Conservation (phyloP, 2,113 vertebrate species). For the Amazona guildingii region DNA sequence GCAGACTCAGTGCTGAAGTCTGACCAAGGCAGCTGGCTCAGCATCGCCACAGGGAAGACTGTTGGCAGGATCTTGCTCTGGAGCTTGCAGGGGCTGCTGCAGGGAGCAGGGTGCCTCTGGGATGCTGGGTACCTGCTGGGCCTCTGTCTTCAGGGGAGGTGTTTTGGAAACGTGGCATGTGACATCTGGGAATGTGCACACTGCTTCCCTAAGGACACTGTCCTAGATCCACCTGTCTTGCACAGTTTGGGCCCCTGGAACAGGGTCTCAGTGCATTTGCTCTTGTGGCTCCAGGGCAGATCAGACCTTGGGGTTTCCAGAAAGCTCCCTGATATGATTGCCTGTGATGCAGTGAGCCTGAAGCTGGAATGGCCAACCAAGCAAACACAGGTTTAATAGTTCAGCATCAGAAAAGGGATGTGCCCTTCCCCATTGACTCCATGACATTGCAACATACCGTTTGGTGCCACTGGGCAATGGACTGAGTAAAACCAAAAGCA, state of each 20-base stretch:
- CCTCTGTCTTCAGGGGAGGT: neutral
- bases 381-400: neutral
- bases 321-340: neutral
- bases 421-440: neutral
- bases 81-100: neutral
- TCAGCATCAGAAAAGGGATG: neutral
- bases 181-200: neutral
- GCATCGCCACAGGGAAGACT: neutral
- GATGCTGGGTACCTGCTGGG: neutral
- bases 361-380: neutral
- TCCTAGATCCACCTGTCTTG: neutral
- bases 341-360: neutral
- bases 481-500: neutral
- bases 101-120: neutral
- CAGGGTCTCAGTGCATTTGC: neutral
- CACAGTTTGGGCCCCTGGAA: neutral
- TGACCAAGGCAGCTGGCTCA: neutral
- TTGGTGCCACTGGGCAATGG: neutral
- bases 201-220: neutral
- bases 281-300: neutral
- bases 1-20: neutral
- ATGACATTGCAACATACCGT: fast-evolving
- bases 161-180: neutral
- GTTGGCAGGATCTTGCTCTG: neutral
- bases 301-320: neutral